Evolutionary conservation across 1,140 invertebrate genomes (phyloP).

Genomic region (Eubasilissa regina): DNA sequence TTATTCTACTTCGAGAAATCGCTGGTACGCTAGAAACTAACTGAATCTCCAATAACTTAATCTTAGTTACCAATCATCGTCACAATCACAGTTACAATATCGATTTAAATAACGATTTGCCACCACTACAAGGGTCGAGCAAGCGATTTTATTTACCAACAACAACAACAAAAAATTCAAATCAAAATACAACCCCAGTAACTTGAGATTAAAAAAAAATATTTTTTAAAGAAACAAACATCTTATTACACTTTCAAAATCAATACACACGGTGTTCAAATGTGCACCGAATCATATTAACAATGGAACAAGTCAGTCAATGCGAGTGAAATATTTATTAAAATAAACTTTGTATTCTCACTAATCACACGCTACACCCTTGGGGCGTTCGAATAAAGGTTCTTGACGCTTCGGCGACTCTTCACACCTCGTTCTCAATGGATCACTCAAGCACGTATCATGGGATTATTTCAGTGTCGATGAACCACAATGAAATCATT

Average conservation of each 20-base stretch:
- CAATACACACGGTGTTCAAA: background rate
- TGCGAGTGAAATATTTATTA: constrained; percentile 27
- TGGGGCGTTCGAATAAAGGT: constrained; percentile 19
- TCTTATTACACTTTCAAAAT: constrained; percentile 14
- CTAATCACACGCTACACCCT: constrained; percentile 16
- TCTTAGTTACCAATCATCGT: no score
- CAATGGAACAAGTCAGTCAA: constrained; percentile 23
- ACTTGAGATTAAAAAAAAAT: background rate
- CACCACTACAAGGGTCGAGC: no score
- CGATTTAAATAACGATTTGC: no score
- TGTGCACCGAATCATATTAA: background rate
- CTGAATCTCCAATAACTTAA: no score
- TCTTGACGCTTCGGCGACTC: constrained; percentile 48
- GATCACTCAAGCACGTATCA: constrained; percentile 49
- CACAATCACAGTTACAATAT: no score
- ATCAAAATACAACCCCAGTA: background rate
- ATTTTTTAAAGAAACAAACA: constrained; percentile 6
- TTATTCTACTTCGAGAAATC: no score
- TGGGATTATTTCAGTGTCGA: constrained; percentile 55
- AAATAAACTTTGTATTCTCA: constrained; percentile 27
- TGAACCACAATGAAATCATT: constrained; percentile 48
- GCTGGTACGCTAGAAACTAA: no score
- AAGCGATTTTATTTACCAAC: no score
- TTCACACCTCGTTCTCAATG: constrained; percentile 48
- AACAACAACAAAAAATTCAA: background rate